Base-by-base conservation (phyloP, 2,888 invertebrate genomes). In the Syritta pipiens region DNA sequence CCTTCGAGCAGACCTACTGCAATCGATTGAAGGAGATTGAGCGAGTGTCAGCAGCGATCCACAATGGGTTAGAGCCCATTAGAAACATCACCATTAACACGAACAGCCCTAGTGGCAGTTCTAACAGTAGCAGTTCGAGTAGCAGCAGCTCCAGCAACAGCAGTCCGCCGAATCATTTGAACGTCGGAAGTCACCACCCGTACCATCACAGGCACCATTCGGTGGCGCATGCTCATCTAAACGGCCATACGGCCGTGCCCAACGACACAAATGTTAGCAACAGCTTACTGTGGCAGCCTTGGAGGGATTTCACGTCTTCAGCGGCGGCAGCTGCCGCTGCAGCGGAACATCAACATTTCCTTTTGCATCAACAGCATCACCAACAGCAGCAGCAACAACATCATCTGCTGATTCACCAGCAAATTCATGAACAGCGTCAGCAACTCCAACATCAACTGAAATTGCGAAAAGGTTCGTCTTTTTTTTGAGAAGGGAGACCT, bases 201-300 rank as follows among this genome's bases (percentile, higher is more conserved):
- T 55, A 51, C 17, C 83, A 83, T n/a, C 83, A 79, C 10, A 81
- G 79, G 6, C 84, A 84, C 57, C 83, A 85, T 53, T 83, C 81
- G 3, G 19, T 48, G 7, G 53, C 22, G 19, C 65, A 60, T 49
- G 32, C 59, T 5, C 75, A 81, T 46, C 32, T 67, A 19, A 69
- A 51, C 32, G 71, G 69, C 1, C 67, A 81, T 59, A 67, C 63
- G n/a, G n/a, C n/a, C n/a, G n/a, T n/a, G n/a, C n/a, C n/a, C 59
- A 81, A 81, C 65, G 69, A 59, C 55, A 77, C 85, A 14, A 86
- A 86, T 82, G 85, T 86, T 83, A 85, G 86, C 40, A 87, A 86
- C 79, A 86, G 87, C 76, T 83, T 87, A 67, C 81, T 88, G 5
- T 88, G 88, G 88, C 88, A 88, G 59, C 88, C 88, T 32, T 88